These are phyloP conservation scores for Ameiurus melas DNA, from an alignment of 2,113 vertebrate genomes.

Conservation along the genomic window DNA sequence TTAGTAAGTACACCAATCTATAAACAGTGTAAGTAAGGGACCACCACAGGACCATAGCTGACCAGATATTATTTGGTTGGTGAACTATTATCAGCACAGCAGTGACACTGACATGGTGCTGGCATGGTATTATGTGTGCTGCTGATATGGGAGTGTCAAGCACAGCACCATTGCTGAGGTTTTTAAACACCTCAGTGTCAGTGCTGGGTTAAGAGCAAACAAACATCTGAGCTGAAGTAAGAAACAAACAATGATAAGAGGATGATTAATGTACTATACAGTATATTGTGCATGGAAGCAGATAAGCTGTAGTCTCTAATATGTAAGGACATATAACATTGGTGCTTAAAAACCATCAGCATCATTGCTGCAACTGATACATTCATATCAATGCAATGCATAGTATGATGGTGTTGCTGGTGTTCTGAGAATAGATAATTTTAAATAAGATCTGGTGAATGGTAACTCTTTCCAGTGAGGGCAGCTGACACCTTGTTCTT, in stretches of 20 bases:
- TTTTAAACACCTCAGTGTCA: neutral
- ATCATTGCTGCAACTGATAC: neutral
- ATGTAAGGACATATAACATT: neutral
- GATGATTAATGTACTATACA: neutral
- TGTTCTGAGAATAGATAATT: neutral
- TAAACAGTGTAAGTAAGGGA: neutral
- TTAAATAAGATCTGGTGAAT: neutral
- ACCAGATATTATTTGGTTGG: slow-evolving; percentile 10
- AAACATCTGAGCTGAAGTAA: neutral
- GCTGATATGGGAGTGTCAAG: neutral
- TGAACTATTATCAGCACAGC: neutral
- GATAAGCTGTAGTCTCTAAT: neutral
- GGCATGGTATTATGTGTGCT: neutral
- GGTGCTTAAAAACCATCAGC: neutral
- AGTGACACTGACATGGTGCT: neutral
- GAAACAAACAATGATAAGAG: neutral
- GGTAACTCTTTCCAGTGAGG: neutral
- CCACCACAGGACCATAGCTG: neutral
- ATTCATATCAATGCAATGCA: neutral
- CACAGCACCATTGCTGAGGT: neutral
- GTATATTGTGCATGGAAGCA: neutral
- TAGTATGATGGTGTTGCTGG: neutral
- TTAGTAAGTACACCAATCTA: neutral
- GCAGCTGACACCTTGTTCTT: neutral
- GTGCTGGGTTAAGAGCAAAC: neutral